Evolutionary conservation across 2,888 invertebrate genomes (phyloP), one percentile per base, ranked within the genome.

Genomic region (Pedicia rivosa): DNA sequence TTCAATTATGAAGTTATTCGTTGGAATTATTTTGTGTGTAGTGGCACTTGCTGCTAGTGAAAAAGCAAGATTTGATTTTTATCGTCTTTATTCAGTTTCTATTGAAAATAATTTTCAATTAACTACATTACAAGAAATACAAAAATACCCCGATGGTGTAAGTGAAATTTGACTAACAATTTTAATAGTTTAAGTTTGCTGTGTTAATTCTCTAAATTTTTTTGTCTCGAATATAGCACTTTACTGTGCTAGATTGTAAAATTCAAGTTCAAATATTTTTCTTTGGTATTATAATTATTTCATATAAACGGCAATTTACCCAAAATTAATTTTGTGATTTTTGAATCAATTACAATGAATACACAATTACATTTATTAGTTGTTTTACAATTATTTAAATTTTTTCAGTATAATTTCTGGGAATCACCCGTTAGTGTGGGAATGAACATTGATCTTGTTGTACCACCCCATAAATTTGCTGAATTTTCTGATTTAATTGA

Each of bases 401-500:
- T n/a, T n/a, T n/a, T n/a, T 24, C 8, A 24, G 24, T 35, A 26
- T 25, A 15, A 17, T 9, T 35, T 35, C 13, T 35, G 35, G 35
- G 16, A 35, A 26, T 15, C 6, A 14, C 35, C 35, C 10, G n/a
- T 16, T 26, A 26, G 13, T n/a, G 26, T 35, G 25, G 25, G 16
- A 35, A 35, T 26, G n/a, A 3, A 26, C 4, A 15, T 35, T 25
- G 16, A 25, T 17, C 17, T 35, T n/a, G 25, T 26, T 16, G 36
- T 39, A 6, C 32, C 39, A 29, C 39, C 39, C 7, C 39, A 39
- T 20, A 39, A 39, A 15, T 32, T 35, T 6, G 31, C 19, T 12
- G 39, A 39, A n/a, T 36, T 39, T 31, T 17, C 26, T 8, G 39
- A 39, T 16, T 19, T 39, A n/a, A 15, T 36, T 14, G 36, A 36